Percentiles rank a stretch among this genome's conserved stretches.
Evolutionary conservation across 2,113 vertebrate genomes (phyloP).

Genomic region (Antechinus flavipes): DNA sequence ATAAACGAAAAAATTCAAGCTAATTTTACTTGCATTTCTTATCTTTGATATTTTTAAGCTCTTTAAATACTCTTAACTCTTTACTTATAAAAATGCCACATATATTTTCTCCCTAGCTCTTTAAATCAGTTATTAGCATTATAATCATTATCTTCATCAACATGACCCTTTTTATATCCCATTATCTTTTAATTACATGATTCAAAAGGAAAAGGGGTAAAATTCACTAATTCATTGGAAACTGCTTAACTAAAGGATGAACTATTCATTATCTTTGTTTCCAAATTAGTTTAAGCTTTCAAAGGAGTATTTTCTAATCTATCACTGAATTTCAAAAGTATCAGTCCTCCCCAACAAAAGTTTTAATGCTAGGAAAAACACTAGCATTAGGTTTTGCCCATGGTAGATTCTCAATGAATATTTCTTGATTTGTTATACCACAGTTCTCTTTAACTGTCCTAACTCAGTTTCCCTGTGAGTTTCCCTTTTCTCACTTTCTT

Average conservation of each 20-base stretch:
- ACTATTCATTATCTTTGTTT: not conserved
- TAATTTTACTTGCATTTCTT: not conserved
- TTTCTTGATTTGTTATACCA: not conserved
- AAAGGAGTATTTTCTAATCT: not conserved
- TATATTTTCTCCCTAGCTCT: not conserved
- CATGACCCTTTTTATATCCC: not conserved
- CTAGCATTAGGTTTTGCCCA: not conserved
- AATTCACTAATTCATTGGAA: not conserved
- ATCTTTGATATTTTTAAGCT: not conserved
- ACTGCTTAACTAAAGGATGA: not conserved
- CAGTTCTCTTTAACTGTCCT: too few species aligned
- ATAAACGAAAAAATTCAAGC: not conserved
- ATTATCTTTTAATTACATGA: not conserved
- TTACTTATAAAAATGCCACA: not conserved
- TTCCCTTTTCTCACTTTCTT: too few species aligned
- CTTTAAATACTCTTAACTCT: not conserved
- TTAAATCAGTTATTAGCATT: not conserved
- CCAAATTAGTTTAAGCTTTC: not conserved
- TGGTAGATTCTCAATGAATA: not conserved
- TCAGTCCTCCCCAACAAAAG: not conserved
- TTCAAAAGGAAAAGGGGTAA: not conserved
- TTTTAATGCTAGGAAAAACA: not conserved
- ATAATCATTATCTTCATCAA: not conserved
- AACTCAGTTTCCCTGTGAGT: too few species aligned
- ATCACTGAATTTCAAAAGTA: not conserved